Conservation (phyloP, 2,797 vertebrate genomes). For the Champsocephalus gunnari region DNA sequence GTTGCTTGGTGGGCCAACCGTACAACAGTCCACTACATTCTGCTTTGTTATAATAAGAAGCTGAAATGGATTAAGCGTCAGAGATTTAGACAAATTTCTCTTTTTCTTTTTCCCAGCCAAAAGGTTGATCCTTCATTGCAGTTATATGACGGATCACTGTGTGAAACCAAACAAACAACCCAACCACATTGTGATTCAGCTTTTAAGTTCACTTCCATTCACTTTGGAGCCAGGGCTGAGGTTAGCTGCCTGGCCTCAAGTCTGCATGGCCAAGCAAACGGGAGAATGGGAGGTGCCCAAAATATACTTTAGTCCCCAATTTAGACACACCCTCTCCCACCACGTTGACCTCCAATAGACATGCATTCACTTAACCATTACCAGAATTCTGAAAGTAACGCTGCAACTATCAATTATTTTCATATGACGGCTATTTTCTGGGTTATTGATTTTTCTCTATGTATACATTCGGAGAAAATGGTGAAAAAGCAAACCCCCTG, state of each 20-base stretch:
- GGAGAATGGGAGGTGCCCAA: conserved; percentile 62
- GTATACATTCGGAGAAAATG: background rate
- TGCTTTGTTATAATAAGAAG: conserved; percentile 25
- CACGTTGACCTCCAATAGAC: conserved; percentile 49
- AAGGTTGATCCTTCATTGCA: conserved; percentile 57
- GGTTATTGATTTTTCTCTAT: background rate
- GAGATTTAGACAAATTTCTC: conserved; percentile 43
- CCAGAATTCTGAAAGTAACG: background rate
- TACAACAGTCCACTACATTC: conserved; percentile 35
- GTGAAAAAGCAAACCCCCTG: background rate
- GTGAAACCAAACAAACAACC: conserved; percentile 75
- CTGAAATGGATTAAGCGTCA: conserved; percentile 35
- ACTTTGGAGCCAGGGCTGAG: conserved; percentile 41
- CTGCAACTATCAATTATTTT: background rate
- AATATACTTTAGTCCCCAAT: conserved; percentile 63
- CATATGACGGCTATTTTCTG: background rate
- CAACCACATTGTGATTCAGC: conserved; percentile 68
- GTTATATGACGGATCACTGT: conserved; percentile 58
- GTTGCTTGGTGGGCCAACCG: conserved; percentile 25
- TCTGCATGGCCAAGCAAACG: conserved; percentile 50
- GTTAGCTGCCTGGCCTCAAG: conserved; percentile 62
- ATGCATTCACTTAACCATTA: conserved; percentile 33
- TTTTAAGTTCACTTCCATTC: conserved; percentile 54
- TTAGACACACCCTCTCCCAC: conserved; percentile 50
- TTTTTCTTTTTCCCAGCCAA: conserved; percentile 36